A percentile compares a stretch with the other conserved stretches of the same genome.
Evolutionary conservation across 2,888 invertebrate genomes (phyloP).

Genomic region (Torymus aiolomorphi): DNA sequence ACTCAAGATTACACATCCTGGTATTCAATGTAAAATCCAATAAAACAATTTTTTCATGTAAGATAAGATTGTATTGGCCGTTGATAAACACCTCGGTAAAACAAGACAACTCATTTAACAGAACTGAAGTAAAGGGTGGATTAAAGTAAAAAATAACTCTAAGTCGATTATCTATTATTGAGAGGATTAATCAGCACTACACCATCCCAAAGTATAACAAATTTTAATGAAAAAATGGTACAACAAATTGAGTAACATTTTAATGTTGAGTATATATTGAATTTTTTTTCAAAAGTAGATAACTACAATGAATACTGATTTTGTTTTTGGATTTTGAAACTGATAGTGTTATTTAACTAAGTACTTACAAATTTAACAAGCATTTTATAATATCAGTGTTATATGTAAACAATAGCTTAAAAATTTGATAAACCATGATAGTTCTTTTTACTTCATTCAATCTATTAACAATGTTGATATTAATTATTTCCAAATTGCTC

Average conservation of each 20-base stretch:
- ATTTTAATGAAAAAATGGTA: slow-evolving; percentile 27
- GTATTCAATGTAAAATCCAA: background rate
- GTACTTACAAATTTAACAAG: slow-evolving; percentile 47
- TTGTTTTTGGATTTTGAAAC: slow-evolving; percentile 38
- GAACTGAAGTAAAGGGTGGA: slow-evolving; percentile 13
- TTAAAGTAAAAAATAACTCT: slow-evolving; percentile 4
- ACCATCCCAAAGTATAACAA: slow-evolving; percentile 17
- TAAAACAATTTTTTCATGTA: slow-evolving; percentile 12
- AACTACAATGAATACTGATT: slow-evolving; percentile 37
- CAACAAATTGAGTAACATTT: slow-evolving; percentile 15
- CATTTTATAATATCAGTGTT: slow-evolving; percentile 31
- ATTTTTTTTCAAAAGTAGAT: slow-evolving; percentile 35
- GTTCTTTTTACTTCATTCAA: slow-evolving; percentile 18
- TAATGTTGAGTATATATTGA: slow-evolving; percentile 37
- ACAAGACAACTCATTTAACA: slow-evolving; percentile 25
- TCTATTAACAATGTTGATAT: slow-evolving; percentile 25
- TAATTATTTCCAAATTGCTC: slow-evolving; percentile 28
- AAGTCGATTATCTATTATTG: background rate
- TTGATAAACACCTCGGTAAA: background rate
- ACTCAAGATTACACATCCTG: slow-evolving; percentile 10
- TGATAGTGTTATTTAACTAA: slow-evolving; percentile 34
- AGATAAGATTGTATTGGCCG: slow-evolving; percentile 6
- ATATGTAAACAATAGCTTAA: slow-evolving; percentile 33
- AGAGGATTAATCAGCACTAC: background rate
- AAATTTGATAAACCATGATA: slow-evolving; percentile 26